A percentile compares a stretch with the other conserved stretches of the same genome.
These are phyloP conservation scores for Slavum lentiscoides DNA, from an alignment of 2,888 invertebrate species.

Conservation along the genomic window DNA sequence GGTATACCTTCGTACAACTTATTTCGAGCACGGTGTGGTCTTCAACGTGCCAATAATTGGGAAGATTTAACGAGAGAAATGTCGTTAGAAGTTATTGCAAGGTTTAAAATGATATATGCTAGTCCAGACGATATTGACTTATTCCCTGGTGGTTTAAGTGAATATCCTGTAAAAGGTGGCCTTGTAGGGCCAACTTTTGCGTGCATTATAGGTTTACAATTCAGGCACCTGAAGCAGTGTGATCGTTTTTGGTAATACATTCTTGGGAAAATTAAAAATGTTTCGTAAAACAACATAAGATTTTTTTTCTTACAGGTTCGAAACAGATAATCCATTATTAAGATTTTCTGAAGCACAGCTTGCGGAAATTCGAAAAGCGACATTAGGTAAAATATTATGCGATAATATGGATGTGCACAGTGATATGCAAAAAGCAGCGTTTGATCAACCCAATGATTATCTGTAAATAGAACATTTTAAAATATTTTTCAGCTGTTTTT, in stretches of 20 bases:
- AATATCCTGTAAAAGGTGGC: constrained; percentile 79
- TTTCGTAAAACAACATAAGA: background rate
- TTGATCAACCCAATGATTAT: constrained; percentile 89
- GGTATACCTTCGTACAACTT: constrained; percentile 87
- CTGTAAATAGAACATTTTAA: constrained; percentile 64
- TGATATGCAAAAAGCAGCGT: constrained; percentile 85
- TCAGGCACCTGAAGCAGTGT: constrained; percentile 85
- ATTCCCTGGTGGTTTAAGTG: constrained; percentile 93
- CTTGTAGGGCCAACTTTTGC: constrained; percentile 93
- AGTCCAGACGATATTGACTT: constrained; percentile 94
- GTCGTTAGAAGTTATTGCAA: constrained; percentile 68
- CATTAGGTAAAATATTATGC: constrained; percentile 82
- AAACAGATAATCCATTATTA: constrained; percentile 77
- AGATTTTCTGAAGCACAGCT: constrained; percentile 84
- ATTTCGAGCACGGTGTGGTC: constrained; percentile 85
- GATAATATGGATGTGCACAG: constrained; percentile 84
- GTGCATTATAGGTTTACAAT: constrained; percentile 92
- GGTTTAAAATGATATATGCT: constrained; percentile 78
- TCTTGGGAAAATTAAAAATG: background rate
- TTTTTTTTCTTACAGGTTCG: constrained; percentile 67
- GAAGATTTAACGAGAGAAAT: constrained; percentile 86
- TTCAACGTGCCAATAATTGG: constrained; percentile 81
- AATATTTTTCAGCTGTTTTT: background rate
- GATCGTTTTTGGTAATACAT: constrained; percentile 83
- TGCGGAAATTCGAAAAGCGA: constrained; percentile 83